Conservation (phyloP, 2,797 vertebrate species). For the Crotalus adamanteus region DNA sequence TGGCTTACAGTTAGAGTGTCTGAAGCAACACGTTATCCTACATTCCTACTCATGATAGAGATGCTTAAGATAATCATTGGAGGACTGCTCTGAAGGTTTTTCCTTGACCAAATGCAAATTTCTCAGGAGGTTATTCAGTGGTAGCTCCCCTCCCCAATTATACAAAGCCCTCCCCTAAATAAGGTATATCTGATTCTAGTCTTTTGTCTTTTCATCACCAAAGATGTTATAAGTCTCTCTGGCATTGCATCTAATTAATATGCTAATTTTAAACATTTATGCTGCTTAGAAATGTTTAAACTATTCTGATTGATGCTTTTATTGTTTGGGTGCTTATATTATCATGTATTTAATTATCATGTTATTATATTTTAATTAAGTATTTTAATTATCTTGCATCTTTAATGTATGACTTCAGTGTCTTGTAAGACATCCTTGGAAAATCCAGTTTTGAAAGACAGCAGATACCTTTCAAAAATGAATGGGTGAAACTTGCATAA, state of each 20-base stretch:
- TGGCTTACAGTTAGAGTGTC: not conserved
- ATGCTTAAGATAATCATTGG: not conserved
- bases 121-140: not conserved
- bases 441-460: not conserved
- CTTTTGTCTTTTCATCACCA: not conserved
- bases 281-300: not conserved
- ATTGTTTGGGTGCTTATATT: not conserved
- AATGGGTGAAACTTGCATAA: not conserved
- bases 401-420: slow-evolving; percentile 3
- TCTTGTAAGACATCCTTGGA: slow-evolving; percentile 22
- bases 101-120: not conserved
- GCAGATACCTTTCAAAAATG: not conserved
- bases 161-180: not conserved
- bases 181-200: not conserved
- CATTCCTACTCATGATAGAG: not conserved
- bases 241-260: not conserved
- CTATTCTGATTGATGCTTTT: not conserved
- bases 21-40: not conserved
- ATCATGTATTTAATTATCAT: not conserved
- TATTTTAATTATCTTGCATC: not conserved
- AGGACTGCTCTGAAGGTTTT: not conserved
- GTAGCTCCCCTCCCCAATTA: not conserved
- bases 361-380: not conserved
- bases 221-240: not conserved
- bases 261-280: not conserved